A percentile compares a stretch with the other conserved stretches of the same genome.
phyloP scores from a whole-genome alignment of 2,113 vertebrate species.

The Rhea pennata region DNA sequence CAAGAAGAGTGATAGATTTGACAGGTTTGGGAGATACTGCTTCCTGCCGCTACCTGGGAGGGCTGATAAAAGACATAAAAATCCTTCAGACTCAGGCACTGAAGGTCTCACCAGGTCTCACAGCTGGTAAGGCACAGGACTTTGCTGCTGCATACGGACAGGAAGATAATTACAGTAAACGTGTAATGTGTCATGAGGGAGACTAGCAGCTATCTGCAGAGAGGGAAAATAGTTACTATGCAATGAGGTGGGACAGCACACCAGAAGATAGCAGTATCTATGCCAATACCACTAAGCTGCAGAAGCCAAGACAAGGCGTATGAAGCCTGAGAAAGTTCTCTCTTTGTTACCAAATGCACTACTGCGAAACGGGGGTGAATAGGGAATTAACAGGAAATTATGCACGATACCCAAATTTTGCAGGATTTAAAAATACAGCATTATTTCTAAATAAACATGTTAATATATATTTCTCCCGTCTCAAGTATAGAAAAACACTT shows the following conservation, averaged over 20 bases:
- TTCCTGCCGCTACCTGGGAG: slow-evolving; percentile 25
- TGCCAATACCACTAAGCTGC: fast-evolving
- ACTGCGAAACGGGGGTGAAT: background rate
- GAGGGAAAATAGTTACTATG: background rate
- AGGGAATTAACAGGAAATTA: background rate
- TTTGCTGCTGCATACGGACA: background rate
- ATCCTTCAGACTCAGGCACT: background rate
- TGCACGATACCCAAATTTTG: background rate
- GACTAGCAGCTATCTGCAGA: background rate
- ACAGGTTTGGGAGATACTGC: slow-evolving; percentile 20
- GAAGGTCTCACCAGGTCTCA: background rate
- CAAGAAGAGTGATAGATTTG: slow-evolving; percentile 59
- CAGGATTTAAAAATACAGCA: background rate
- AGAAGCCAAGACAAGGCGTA: background rate
- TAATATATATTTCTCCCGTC: background rate
- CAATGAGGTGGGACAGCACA: background rate
- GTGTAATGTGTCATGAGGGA: background rate
- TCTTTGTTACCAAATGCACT: background rate
- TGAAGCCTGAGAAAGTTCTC: background rate
- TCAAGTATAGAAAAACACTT: background rate
- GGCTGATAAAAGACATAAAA: background rate
- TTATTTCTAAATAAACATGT: background rate
- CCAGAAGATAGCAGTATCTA: background rate
- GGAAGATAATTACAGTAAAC: background rate
- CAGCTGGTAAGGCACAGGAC: background rate